Base-by-base conservation (phyloP, 2,888 invertebrate species). In the Sialis lutaria region DNA sequence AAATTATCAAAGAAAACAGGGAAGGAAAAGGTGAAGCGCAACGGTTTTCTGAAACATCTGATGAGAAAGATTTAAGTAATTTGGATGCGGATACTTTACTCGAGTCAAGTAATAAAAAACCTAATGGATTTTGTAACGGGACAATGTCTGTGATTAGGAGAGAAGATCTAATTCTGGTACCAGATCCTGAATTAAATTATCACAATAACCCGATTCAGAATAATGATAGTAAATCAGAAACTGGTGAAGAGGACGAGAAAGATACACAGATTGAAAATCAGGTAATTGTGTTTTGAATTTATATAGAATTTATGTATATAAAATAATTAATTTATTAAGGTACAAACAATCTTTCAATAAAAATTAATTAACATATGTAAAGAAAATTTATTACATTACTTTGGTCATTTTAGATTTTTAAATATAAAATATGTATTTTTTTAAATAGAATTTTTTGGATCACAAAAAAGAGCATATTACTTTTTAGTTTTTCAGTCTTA, bases 111-210 rank as follows among this genome's bases (percentile, higher is more conserved):
- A n/a, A 22, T 12, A 45, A 45, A 32, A 13, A 39, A 31, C 10
- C 12, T 12, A 45, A 45, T 40, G 45, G 45, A 10, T 46, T 57
- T 31, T 50, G 52, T 6, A 59, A 58, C 50, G 75, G 78, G 51
- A 80, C 71, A 60, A 69, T 70, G 39, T 35, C 34, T 2, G 74
- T 85, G 44, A 87, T 87, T 57, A 79, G 79, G 47, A 69, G 86
- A 37, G 81, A 83, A 48, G 82, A 82, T 59, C 60, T 77, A 31
- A 83, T 85, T 52, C 66, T 88, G 4, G 76, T 81, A 1, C 87
- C 87, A 0, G 81, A 82, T 50, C 80, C 81, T 54, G 37, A 54
- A 55, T 8, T 55, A 53, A 49, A 43, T 52, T 9, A 51, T 50
- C 9, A 54, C 55, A 40, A 55, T 56, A 46, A 42, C 37, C 41